Base-by-base conservation (phyloP, 2,797 vertebrate genomes). In the Channallabes apus region DNA sequence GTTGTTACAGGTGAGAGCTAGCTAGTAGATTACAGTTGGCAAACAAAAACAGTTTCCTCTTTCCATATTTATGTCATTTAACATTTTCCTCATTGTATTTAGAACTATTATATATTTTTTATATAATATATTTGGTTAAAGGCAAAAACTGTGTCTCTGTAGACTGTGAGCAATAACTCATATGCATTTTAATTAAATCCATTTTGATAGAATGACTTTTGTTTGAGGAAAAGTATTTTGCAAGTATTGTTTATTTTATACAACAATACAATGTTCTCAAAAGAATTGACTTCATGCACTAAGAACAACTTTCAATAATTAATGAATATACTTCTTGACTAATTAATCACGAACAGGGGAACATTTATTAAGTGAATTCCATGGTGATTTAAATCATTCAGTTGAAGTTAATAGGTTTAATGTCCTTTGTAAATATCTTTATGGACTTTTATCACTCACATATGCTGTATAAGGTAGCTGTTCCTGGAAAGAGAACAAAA, bases 401-500 rank as follows among this genome's bases (percentile, higher is more conserved):
- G 46, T 14, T 51, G 24, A 27, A 54, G 2, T 51, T 73, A n/a
- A 27, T 41, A 27, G 24, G 6, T 54, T 51, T 54, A 54, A 24
- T 54, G 6, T 54, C 27, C 2, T 51, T 73, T 27, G 51, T 56
- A 24, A 73, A 59, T n/a, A 72, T 64, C 14, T 61, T 38, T 61
- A 27, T 76, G 32, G 62, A 80, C 72, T n/a, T 80, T 62, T 27
- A 20, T 67, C 59, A 67, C 79, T 35, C 27, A 24, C 65, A 58
- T 77, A 35, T 77, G 9, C 46, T 46, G 46, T 46, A 35, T 56
- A 20, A 59, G 9, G 46, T 29, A 69, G 73, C 56, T 75, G 69
- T 82, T 82, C 38, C 76, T 73, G 68, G 54, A 82, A 72, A 72
- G 71, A 87, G 59, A 84, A 35, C 41, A 83, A 65, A 75, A 81